These are phyloP conservation scores for Ceyx melanurus DNA, from an alignment of 2,113 vertebrate genomes.

Conservation along the genomic window DNA sequence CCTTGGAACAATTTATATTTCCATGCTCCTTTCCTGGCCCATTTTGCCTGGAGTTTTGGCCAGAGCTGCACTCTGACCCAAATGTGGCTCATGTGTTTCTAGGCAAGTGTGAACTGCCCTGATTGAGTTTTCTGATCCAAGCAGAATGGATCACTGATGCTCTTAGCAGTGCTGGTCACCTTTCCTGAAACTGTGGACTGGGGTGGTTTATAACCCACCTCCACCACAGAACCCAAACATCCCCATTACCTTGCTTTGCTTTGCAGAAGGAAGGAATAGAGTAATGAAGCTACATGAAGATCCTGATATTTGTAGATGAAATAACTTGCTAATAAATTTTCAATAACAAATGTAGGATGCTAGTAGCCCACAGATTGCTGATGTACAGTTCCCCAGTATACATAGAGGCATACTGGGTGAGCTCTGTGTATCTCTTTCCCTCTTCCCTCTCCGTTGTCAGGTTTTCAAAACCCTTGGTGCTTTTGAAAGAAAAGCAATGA, in stretches of 20 bases:
- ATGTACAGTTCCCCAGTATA: neutral
- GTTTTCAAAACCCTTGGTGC: neutral
- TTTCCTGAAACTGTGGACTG: neutral
- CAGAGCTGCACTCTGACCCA: neutral
- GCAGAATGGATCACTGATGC: neutral
- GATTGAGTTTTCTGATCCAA: neutral
- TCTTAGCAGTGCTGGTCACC: neutral
- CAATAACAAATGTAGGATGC: neutral
- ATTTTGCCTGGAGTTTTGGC: neutral
- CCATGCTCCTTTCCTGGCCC: neutral
- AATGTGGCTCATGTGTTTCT: neutral
- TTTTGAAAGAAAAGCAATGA: slow-evolving; percentile 24
- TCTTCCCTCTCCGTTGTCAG: neutral
- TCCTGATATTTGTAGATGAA: neutral
- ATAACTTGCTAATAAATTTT: neutral
- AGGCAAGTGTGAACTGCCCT: neutral
- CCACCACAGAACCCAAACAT: neutral
- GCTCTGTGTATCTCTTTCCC: neutral
- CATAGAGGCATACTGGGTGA: neutral
- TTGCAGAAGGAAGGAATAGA: neutral
- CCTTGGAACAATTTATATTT: neutral
- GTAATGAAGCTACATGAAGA: neutral
- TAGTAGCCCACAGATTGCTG: neutral
- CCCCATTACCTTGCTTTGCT: neutral
- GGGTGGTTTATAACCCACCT: neutral